phyloP scores from a whole-genome alignment of 1,140 invertebrate genomes.

The Drosophila pseudoananassae region DNA sequence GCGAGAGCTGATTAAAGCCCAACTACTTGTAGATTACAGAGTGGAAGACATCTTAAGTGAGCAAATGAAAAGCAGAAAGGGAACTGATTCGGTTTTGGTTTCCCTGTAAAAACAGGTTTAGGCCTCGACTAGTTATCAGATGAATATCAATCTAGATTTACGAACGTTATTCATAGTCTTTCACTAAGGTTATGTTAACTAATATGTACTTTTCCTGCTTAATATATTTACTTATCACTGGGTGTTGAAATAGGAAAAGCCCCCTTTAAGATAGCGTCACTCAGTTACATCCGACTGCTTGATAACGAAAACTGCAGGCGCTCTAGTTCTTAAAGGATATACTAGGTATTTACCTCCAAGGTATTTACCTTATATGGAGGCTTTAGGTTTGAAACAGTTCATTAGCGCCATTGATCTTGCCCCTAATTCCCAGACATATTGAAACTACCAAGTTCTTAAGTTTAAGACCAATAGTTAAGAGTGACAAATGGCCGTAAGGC shows the following conservation, averaged over 20 bases:
- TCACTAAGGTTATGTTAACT: conserved; percentile 8
- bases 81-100: not conserved
- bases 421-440: conserved; percentile 25
- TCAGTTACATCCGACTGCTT: conserved; percentile 15
- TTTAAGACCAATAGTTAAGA: conserved; percentile 14
- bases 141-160: conserved; percentile 5
- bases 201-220: conserved; percentile 4
- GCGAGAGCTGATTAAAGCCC: not conserved
- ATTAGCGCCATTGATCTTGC: conserved; percentile 38
- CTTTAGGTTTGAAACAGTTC: conserved; percentile 18
- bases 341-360: conserved; percentile 18
- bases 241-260: conserved; percentile 11
- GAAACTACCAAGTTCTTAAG: conserved; percentile 24
- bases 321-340: conserved; percentile 36
- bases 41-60: not conserved
- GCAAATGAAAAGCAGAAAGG: not conserved
- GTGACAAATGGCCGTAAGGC: conserved; percentile 6
- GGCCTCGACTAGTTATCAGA: not conserved
- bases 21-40: not conserved
- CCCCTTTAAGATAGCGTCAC: conserved; percentile 29
- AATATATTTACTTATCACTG: conserved; percentile 7
- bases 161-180: not conserved
- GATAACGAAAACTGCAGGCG: conserved; percentile 33
- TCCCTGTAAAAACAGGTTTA: not conserved
- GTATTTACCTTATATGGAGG: conserved; percentile 15